Percentiles rank a stretch among this genome's conserved stretches.
Conservation (phyloP, 2,888 invertebrate species). For the Cheiracanthium punctorium region DNA sequence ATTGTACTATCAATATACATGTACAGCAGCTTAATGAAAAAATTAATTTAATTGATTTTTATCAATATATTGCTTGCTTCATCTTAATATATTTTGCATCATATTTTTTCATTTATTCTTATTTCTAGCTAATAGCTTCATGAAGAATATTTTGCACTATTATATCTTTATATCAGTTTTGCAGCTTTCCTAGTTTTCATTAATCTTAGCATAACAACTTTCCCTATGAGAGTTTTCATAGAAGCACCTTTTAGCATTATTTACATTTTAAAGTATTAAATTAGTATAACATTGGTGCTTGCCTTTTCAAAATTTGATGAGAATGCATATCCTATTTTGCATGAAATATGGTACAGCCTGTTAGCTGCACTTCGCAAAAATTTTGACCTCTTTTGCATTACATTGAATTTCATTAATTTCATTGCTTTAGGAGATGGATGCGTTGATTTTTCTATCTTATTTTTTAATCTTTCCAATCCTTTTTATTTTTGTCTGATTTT, state of each 20-base stretch:
- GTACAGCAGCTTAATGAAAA: no score
- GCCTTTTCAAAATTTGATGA: constrained; percentile 63
- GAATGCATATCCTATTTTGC: constrained; percentile 49
- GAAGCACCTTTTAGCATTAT: constrained; percentile 38
- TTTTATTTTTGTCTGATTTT: background rate
- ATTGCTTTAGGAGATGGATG: constrained; percentile 44
- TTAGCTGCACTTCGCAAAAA: constrained; percentile 53
- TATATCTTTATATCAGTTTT: constrained; percentile 45
- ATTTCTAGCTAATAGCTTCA: constrained; percentile 26
- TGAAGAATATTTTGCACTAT: constrained; percentile 53
- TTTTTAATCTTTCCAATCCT: constrained; percentile 10
- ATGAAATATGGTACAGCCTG: constrained; percentile 39
- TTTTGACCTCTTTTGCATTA: constrained; percentile 30
- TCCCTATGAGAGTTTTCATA: background rate
- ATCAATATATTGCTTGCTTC: constrained; percentile 38
- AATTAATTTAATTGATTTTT: no score
- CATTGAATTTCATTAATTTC: constrained; percentile 2
- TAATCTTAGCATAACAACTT: constrained; percentile 28
- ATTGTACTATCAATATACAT: no score
- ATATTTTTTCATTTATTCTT: constrained; percentile 32
- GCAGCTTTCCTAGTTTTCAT: constrained; percentile 51
- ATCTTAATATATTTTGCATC: constrained; percentile 47
- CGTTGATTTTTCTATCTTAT: constrained; percentile 7
- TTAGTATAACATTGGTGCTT: constrained; percentile 57
- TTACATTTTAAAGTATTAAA: constrained; percentile 16